These are phyloP conservation scores for Gasterosteus nipponicus DNA, from an alignment of 2,113 vertebrate genomes.

Conservation along the genomic window DNA sequence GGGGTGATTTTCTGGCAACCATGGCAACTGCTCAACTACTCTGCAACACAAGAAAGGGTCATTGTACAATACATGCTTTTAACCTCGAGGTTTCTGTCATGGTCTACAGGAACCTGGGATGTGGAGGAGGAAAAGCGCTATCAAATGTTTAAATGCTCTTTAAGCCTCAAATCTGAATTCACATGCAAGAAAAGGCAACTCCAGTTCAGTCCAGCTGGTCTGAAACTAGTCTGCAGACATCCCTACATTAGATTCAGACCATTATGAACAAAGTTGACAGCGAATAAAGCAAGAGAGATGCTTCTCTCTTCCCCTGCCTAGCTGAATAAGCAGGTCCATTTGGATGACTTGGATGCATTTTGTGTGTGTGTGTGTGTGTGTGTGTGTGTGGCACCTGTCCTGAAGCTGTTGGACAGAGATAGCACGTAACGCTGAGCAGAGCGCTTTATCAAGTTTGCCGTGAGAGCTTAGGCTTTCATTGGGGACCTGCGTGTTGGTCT, in stretches of 20 bases:
- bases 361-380: constrained; percentile 12
- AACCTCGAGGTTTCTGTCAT: constrained; percentile 1
- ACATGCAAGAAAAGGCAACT: neutral
- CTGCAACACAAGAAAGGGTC: constrained; percentile 4
- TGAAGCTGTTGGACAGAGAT: constrained; percentile 69
- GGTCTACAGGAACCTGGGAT: neutral
- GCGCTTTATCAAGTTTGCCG: constrained; percentile 59
- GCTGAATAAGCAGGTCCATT: constrained; percentile 44
- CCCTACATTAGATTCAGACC: neutral
- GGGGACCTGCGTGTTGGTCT: constrained; percentile 29
- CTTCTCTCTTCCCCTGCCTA: constrained; percentile 20
- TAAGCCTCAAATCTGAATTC: neutral
- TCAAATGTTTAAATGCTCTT: neutral
- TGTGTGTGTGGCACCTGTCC: constrained; percentile 53
- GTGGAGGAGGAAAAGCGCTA: neutral
- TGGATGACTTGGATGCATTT: neutral
- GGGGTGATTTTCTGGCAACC: constrained; percentile 1
- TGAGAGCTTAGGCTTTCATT: constrained; percentile 59
- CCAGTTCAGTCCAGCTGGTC: neutral
- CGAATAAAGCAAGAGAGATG: constrained; percentile 31
- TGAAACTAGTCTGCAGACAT: neutral
- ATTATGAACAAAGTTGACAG: neutral
- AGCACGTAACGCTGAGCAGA: constrained; percentile 57
- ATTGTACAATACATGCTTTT: constrained; percentile 16
- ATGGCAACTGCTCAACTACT: constrained; percentile 13